phyloP scores from a whole-genome alignment of 2,888 invertebrate species.

The Machimus rusticus region DNA sequence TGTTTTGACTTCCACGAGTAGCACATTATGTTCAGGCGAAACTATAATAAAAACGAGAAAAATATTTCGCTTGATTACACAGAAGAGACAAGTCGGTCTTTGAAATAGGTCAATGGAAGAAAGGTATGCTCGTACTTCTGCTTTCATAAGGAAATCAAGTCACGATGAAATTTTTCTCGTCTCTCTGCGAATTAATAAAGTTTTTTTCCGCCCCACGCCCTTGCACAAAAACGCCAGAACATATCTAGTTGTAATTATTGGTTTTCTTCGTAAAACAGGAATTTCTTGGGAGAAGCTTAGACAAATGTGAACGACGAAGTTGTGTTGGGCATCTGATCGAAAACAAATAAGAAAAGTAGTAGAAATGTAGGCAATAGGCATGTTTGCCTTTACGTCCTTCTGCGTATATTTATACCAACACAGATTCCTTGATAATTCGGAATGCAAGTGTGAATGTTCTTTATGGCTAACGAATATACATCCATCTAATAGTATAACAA shows the following conservation, averaged over 20 bases:
- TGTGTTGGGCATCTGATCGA: not conserved
- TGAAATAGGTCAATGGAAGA: slow-evolving; percentile 18
- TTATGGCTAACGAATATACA: not conserved
- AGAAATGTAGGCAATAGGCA: not conserved
- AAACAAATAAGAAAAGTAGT: not conserved
- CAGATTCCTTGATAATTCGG: not conserved
- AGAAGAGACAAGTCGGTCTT: not conserved
- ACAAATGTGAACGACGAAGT: not conserved
- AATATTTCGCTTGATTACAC: not conserved
- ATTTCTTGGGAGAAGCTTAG: not conserved
- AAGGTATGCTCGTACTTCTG: not conserved
- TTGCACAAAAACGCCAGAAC: not conserved
- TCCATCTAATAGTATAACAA: not conserved
- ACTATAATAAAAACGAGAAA: not conserved
- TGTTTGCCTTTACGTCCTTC: not conserved
- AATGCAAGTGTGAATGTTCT: not conserved
- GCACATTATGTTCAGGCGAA: not conserved
- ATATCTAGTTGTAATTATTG: not conserved
- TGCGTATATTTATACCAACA: not conserved
- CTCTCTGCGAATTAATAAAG: slow-evolving; percentile 13
- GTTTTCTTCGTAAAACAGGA: not conserved
- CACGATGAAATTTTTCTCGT: slow-evolving; percentile 12
- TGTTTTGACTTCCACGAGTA: not conserved
- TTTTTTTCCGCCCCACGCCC: not conserved
- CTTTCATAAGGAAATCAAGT: slow-evolving; percentile 9